phyloP scores from a whole-genome alignment of 92 coral and sea anemone species.

The Porites divaricata region DNA sequence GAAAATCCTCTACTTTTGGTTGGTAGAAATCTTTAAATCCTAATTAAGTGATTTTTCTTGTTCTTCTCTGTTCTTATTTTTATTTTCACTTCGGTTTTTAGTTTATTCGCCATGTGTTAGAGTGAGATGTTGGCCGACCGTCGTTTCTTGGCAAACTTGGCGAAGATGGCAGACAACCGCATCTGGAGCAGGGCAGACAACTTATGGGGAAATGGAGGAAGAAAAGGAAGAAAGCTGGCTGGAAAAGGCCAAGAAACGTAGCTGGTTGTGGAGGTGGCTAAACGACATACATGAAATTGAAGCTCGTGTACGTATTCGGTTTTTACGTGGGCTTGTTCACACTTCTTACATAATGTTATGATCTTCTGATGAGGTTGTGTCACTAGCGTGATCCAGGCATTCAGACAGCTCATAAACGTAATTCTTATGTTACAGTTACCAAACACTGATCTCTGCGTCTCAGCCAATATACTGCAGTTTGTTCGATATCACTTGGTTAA shows the following conservation, averaged over 20 bases:
- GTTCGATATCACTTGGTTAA: no score
- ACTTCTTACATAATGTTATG: no score
- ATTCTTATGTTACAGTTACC: no score
- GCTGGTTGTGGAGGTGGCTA: slow-evolving; percentile 88
- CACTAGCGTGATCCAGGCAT: no score
- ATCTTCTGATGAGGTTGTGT: no score
- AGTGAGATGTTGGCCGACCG: slow-evolving; percentile 11
- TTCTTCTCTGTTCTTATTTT: not conserved
- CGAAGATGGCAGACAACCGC: slow-evolving; percentile 80
- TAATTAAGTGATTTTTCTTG: not conserved
- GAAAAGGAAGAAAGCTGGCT: slow-evolving; percentile 72
- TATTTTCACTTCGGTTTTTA: not conserved
- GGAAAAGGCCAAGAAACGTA: slow-evolving; percentile 78
- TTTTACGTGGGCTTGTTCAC: no score
- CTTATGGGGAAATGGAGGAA: slow-evolving; percentile 53
- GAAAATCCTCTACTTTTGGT: slow-evolving; percentile 17
- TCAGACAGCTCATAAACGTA: no score
- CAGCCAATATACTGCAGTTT: no score
- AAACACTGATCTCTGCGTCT: no score
- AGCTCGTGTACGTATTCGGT: slow-evolving; percentile 54
- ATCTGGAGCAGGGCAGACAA: slow-evolving; percentile 30
- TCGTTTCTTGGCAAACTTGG: slow-evolving; percentile 55
- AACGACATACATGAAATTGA: slow-evolving; percentile 87
- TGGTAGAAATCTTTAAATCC: not conserved
- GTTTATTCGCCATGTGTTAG: slow-evolving; percentile 2